A percentile compares a stretch with the other conserved stretches of the same genome.
These are phyloP conservation scores for Drosophila mayaguana DNA, from an alignment of 2,888 invertebrate species.

Conservation along the genomic window DNA sequence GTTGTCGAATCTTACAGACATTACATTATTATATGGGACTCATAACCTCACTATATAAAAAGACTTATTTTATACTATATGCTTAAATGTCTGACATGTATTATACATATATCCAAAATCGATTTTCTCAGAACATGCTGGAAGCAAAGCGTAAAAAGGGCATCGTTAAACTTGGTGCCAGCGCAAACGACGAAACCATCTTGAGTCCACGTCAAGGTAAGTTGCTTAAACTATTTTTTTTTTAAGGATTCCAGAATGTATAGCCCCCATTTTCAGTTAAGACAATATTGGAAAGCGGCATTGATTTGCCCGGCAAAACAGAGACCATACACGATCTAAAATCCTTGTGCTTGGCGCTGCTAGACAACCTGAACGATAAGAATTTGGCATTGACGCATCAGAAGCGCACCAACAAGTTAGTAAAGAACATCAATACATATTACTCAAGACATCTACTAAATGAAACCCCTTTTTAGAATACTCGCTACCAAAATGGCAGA, in stretches of 20 bases:
- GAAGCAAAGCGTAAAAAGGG: conserved; percentile 91
- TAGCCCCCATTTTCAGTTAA: conserved; percentile 86
- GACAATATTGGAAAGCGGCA: conserved; percentile 89
- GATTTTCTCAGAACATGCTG: conserved; percentile 87
- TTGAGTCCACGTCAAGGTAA: conserved; percentile 93
- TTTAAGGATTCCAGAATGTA: background rate
- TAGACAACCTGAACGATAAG: conserved; percentile 95
- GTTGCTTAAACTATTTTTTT: background rate
- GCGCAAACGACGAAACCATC: conserved; percentile 88
- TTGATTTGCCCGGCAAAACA: conserved; percentile 87
- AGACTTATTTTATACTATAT: background rate
- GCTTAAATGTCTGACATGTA: background rate
- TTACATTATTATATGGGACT: no score
- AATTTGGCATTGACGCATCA: conserved; percentile 93
- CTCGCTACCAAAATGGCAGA: conserved; percentile 93
- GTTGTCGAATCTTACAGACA: no score
- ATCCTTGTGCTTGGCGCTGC: conserved; percentile 90
- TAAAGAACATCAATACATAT: background rate
- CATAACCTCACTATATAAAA: background rate
- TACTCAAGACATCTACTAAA: background rate
- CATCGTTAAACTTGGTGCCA: conserved; percentile 88
- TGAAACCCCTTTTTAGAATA: conserved; percentile 86
- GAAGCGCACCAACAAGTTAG: conserved; percentile 93
- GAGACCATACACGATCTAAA: conserved; percentile 91
- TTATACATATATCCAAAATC: no score